Percentiles rank a stretch among this genome's conserved stretches.
These are phyloP conservation scores for Lepidonotus clava DNA, from an alignment of 2,888 invertebrate genomes.

Conservation along the genomic window DNA sequence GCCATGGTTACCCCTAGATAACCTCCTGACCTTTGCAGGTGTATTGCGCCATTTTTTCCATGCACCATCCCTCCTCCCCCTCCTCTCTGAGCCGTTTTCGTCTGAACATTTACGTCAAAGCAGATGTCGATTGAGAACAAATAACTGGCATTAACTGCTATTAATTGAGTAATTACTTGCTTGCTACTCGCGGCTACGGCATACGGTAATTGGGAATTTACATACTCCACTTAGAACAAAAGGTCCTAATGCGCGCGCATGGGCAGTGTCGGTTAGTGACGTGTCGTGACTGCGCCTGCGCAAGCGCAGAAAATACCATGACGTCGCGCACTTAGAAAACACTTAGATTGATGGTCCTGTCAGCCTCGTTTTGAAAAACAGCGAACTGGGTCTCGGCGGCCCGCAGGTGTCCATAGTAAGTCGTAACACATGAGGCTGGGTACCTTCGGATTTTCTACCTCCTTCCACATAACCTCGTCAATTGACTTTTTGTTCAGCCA, in stretches of 20 bases:
- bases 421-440: no score
- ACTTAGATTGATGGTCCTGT: conserved; percentile 3
- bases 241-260: no score
- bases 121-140: not conserved
- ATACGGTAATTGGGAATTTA: not conserved
- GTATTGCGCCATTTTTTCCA: not conserved
- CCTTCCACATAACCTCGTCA: no score
- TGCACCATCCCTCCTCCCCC: not conserved
- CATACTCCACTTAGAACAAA: conserved; percentile 23
- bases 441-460: no score
- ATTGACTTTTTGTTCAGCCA: no score
- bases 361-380: not conserved
- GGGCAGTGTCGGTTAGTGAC: not conserved
- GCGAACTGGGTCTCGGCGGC: not conserved
- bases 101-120: not conserved
- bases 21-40: conserved; percentile 29
- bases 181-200: not conserved
- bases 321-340: not conserved
- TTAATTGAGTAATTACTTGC: not conserved
- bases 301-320: not conserved
- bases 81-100: not conserved
- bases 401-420: no score
- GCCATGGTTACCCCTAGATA: conserved; percentile 30
- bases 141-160: not conserved
- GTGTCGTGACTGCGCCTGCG: not conserved